Evolutionary conservation across 2,797 vertebrate species (phyloP), one percentile per base, ranked within the genome.

Genomic region (Rhynchotus rufescens): DNA sequence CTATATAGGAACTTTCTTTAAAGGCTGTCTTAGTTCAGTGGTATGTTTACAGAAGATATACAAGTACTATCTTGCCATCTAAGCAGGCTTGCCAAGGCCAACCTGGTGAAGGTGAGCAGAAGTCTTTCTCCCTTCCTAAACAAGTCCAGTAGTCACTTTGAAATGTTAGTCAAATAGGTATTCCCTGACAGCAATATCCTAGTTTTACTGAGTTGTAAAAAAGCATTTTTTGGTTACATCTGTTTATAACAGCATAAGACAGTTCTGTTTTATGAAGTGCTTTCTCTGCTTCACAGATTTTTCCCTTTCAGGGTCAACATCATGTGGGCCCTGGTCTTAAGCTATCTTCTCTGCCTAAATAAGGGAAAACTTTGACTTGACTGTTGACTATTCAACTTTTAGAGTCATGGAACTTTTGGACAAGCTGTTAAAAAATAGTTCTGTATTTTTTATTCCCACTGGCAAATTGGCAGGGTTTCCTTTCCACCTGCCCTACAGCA

Each of bases 401-500:
- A 60, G 7, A 85, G 75, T 32, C 10, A 25, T 13, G 23, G 61
- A 49, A 64, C 67, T 38, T 76, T 49, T 14, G 17, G 59, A 67
- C 42, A 80, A 61, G 30, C 7, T 75, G 12, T 40, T 74, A 23
- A 32, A 3, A 32, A 8, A 9, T 51, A 26, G 20, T 25, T 40
- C 51, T 52, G 1, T 36, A 11, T 34, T 67, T 82, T 49, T 80
- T 28, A n/a, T n/a, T 36, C 40, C 69, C 42, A 38, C 32, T 44
- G 79, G 73, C 73, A 80, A 56, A 90, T 83, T 87, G 80, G 38
- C 23, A 87, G 87, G 80, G 60, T 93, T 95, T 93, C 86, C 89
- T 87, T 89, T 89, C 84, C 77, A 87, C 90, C 82, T 93, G 80
- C 85, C 92, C 82, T 89, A 84, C n/a, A 85, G 74, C 77, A 89